These are phyloP conservation scores for Hydropsyche tenuis DNA, from an alignment of 1,140 invertebrate genomes.

Conservation along the genomic window DNA sequence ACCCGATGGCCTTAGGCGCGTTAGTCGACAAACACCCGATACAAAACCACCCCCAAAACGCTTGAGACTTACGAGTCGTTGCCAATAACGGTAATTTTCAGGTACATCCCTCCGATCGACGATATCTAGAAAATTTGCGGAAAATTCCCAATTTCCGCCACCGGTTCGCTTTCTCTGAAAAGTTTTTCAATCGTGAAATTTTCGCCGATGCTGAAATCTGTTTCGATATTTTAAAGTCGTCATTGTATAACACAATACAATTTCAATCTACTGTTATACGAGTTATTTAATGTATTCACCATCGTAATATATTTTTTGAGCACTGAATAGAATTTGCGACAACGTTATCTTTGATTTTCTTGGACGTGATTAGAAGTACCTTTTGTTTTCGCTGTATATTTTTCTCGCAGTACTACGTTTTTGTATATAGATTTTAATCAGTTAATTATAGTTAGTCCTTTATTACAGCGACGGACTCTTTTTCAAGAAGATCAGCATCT, in stretches of 20 bases:
- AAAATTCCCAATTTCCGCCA: too few relatives aligned
- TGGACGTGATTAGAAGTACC: neutral
- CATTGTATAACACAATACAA: neutral
- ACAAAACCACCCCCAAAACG: slow-evolving; percentile 3
- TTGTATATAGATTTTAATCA: neutral
- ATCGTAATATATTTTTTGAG: neutral
- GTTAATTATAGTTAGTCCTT: slow-evolving; percentile 23
- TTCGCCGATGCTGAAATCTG: too few relatives aligned
- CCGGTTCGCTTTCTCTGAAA: too few relatives aligned
- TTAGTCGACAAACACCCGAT: slow-evolving; percentile 9
- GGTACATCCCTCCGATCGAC: neutral
- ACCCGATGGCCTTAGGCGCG: slow-evolving; percentile 16
- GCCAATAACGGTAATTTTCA: neutral
- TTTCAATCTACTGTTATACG: neutral
- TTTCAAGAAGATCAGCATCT: too few relatives aligned
- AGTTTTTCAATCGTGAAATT: too few relatives aligned
- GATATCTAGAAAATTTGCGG: neutral
- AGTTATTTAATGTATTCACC: neutral
- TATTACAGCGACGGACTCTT: neutral
- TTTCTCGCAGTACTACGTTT: neutral
- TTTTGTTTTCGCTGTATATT: neutral
- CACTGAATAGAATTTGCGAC: too few relatives aligned
- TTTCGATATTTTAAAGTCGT: neutral
- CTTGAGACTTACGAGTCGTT: slow-evolving; percentile 16
- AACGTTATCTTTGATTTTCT: neutral